These are phyloP conservation scores for Schizopygopsis malacanthus DNA, from an alignment of 2,797 vertebrate genomes.

Conservation along the genomic window DNA sequence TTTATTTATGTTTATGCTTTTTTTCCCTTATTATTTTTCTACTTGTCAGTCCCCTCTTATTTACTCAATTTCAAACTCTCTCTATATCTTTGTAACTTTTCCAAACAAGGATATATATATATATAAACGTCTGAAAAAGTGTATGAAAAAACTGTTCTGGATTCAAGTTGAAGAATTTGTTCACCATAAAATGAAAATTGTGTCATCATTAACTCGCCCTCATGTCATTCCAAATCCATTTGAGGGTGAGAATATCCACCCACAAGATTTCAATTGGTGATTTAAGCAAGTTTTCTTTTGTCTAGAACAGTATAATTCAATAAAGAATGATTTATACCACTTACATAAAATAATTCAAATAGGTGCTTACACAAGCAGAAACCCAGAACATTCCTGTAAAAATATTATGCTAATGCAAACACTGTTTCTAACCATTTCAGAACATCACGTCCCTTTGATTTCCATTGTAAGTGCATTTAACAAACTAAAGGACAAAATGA, in stretches of 20 bases:
- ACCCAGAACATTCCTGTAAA: not conserved
- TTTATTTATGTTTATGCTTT: slow-evolving; percentile 48
- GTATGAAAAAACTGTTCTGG: not conserved
- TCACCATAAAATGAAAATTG: not conserved
- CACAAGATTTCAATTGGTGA: not conserved
- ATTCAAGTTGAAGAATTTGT: not conserved
- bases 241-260: not conserved
- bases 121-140: slow-evolving; percentile 9
- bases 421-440: not conserved
- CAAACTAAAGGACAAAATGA: not conserved
- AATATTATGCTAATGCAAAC: not conserved
- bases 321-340: not conserved
- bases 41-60: slow-evolving; percentile 15
- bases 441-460: not conserved
- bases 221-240: not conserved
- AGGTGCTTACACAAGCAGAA: not conserved
- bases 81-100: not conserved
- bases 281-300: not conserved
- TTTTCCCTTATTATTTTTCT: not conserved
- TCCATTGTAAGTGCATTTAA: not conserved
- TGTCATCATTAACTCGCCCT: not conserved
- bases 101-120: slow-evolving; percentile 24
- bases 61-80: slow-evolving; percentile 28
- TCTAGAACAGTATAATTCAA: not conserved
- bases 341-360: not conserved